A percentile compares a stretch with the other conserved stretches of the same genome.
Conservation (phyloP, 2,113 vertebrate genomes). For the Rhagologus leucostigma region DNA sequence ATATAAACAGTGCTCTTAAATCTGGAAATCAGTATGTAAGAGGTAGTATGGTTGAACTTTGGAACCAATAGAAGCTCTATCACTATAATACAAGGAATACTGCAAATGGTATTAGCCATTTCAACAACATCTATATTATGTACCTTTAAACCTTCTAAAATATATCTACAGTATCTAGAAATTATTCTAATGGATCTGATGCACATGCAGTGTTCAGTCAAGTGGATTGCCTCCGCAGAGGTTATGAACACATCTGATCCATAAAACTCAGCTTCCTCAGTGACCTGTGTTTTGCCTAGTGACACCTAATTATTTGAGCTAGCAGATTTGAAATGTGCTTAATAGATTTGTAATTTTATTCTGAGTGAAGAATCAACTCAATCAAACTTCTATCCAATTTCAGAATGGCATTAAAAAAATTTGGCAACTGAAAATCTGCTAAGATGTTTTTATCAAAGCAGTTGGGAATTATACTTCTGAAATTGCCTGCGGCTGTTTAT, state of each 20-base stretch:
- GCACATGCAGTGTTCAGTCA: neutral
- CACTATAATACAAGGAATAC: neutral
- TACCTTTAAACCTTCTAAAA: neutral
- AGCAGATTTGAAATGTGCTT: neutral
- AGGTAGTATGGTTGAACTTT: neutral
- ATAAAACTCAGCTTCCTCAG: neutral
- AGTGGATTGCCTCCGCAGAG: accelerated
- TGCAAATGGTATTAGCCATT: neutral
- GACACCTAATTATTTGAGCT: neutral
- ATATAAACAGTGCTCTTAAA: neutral
- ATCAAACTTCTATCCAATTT: neutral
- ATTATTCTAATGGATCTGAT: neutral
- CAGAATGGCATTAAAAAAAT: neutral
- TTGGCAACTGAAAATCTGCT: neutral
- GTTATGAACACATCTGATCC: neutral
- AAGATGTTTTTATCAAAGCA: neutral
- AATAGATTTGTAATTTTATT: neutral
- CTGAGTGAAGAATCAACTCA: neutral
- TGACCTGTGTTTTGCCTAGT: neutral
- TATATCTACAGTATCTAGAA: neutral
- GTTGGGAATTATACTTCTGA: neutral
- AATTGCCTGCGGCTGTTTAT: neutral
- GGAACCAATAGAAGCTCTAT: neutral
- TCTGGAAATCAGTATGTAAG: neutral
- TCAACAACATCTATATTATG: neutral